Conservation (phyloP, 1,140 invertebrate species). For the Neodiprion fabricii region DNA sequence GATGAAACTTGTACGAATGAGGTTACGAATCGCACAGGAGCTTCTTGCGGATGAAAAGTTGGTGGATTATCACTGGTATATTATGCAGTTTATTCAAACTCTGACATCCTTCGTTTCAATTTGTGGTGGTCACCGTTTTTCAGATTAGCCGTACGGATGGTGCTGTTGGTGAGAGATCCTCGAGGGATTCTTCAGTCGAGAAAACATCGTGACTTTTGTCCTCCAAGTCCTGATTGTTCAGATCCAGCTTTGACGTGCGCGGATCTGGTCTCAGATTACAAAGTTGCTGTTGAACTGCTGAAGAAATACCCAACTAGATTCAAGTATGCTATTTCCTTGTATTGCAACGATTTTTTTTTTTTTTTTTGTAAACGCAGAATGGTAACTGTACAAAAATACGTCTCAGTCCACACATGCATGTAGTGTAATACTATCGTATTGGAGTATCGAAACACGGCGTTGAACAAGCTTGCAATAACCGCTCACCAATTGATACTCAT, state of each 20-base stretch:
- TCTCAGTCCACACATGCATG: too few relatives aligned
- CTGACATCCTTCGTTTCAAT: not conserved
- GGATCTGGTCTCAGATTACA: constrained; percentile 84
- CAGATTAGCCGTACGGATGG: constrained; percentile 77
- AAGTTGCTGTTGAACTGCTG: constrained; percentile 72
- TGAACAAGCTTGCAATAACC: too few relatives aligned
- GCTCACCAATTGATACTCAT: too few relatives aligned
- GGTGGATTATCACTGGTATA: constrained; percentile 40
- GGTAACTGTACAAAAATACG: too few relatives aligned
- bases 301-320: constrained; percentile 75
- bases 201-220: constrained; percentile 85
- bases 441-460: too few relatives aligned
- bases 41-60: constrained; percentile 77
- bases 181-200: constrained; percentile 86
- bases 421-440: too few relatives aligned
- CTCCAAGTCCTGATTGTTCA: constrained; percentile 80
- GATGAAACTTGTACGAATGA: constrained; percentile 83
- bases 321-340: constrained; percentile 62
- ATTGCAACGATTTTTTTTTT: not conserved
- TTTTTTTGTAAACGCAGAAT: too few relatives aligned
- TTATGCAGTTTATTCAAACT: too few relatives aligned
- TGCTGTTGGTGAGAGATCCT: constrained; percentile 84
- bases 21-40: constrained; percentile 73
- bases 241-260: constrained; percentile 77
- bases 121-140: constrained; percentile 32